These are phyloP conservation scores for Mesoligia furuncula DNA, from an alignment of 2,888 invertebrate genomes.

Conservation along the genomic window DNA sequence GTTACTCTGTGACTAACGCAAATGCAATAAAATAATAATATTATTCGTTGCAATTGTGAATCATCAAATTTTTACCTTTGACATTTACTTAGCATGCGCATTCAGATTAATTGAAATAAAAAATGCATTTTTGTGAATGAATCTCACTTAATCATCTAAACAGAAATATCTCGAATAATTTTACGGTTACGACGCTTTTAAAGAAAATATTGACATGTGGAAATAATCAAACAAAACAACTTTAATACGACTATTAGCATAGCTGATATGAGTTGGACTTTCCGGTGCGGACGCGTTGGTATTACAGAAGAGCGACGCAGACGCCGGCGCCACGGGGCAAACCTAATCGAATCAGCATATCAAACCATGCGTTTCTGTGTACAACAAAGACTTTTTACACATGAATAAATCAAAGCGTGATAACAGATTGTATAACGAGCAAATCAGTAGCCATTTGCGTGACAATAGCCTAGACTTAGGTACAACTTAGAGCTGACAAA, in stretches of 20 bases:
- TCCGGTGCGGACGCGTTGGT: conserved; percentile 71
- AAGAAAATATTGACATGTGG: background rate
- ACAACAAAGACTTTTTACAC: conserved; percentile 74
- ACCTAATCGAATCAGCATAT: conserved; percentile 76
- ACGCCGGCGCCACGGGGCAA: conserved; percentile 64
- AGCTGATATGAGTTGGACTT: conserved; percentile 70
- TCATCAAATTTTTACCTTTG: conserved; percentile 68
- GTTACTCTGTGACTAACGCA: conserved; percentile 79
- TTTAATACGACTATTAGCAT: conserved; percentile 62
- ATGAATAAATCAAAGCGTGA: conserved; percentile 78
- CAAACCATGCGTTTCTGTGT: conserved; percentile 72
- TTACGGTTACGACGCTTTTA: background rate
- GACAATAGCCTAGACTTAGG: background rate
- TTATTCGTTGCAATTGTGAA: conserved; percentile 71
- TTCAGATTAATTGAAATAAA: background rate
- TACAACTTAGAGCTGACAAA: conserved; percentile 9
- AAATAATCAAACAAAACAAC: conserved; percentile 16
- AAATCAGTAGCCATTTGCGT: conserved; percentile 8
- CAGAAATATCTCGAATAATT: background rate
- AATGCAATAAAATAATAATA: conserved; percentile 73
- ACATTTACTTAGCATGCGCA: conserved; percentile 1
- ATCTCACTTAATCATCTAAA: background rate
- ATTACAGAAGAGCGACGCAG: conserved; percentile 44
- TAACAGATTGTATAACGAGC: conserved; percentile 61
- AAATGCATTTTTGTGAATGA: conserved; percentile 6